Base-by-base conservation (phyloP, 2,113 vertebrate species). In the Carettochelys insculpta region DNA sequence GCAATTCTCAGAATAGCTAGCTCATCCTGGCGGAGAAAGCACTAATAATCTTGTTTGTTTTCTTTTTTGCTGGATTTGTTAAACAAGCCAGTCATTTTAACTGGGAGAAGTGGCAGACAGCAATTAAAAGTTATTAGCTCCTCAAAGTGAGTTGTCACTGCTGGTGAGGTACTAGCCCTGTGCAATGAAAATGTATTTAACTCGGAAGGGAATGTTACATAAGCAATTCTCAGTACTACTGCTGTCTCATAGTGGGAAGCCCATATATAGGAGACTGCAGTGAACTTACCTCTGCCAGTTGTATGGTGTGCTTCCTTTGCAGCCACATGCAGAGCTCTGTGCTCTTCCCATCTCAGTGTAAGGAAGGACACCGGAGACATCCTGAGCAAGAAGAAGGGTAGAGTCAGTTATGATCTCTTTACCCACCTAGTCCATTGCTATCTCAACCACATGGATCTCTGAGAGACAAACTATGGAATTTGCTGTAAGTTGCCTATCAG, bases 61-160 rank as follows among this genome's bases (percentile, higher is more conserved):
- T 27, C 19, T 82, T 91, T 87, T 43, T 38, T 54, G 27, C 38
- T 87, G 76, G 68, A 65, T 94, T 94, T 84, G 43, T 76, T 92
- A 95, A 92, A 92, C 80, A 90, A 93, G 92, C 31, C 82, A 51
- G 92, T 76, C 92, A 89, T 88, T 25, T 83, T 34, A 54, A 71
- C 65, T 86, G 65, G 77, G 86, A 91, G 93, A 94, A 53, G 41
- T 19, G n/a, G 53, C 87, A 92, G 80, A 90, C 77, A 68, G 61
- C 53, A 90, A 90, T 94, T 87, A 89, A 94, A 91, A 50, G 22
- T 54, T 85, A 85, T 95, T 88, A 92, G 73, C n/a, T 87, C 56
- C 27, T 31, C 68, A 68, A 93, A 94, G 92, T 79, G 84, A 88
- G 65, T 82, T 93, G 79, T 94, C 54, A 53, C 20, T 95, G 91